These are phyloP conservation scores for Protobothrops flavoviridis DNA, from an alignment of 2,113 vertebrate genomes.

Conservation along the genomic window DNA sequence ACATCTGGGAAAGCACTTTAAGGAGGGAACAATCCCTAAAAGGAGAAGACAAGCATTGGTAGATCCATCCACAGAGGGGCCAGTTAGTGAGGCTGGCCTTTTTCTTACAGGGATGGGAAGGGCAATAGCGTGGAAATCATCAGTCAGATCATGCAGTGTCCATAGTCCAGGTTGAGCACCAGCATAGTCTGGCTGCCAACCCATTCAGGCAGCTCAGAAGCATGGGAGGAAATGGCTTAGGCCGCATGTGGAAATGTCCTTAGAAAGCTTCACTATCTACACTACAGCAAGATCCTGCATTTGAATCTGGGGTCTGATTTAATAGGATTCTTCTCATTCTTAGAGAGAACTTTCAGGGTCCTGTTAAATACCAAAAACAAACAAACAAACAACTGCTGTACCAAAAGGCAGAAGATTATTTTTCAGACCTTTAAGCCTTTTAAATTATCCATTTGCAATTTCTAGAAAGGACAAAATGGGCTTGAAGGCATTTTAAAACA, in stretches of 20 bases:
- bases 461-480: constrained; percentile 1
- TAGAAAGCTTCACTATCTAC: not conserved
- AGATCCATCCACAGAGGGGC: not conserved
- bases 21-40: not conserved
- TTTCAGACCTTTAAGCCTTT: not conserved
- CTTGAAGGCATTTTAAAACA: not conserved
- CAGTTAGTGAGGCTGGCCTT: not conserved
- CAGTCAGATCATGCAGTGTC: not conserved
- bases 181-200: not conserved
- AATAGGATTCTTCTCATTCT: not conserved
- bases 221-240: not conserved
- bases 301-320: not conserved
- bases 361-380: not conserved
- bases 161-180: not conserved
- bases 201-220: not conserved
- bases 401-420: not conserved
- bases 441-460: constrained; percentile 36
- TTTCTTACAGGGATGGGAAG: not conserved
- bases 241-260: not conserved
- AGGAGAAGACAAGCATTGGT: not conserved
- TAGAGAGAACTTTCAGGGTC: not conserved
- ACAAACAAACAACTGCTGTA: not conserved
- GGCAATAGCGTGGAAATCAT: not conserved
- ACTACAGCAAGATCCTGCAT: not conserved
- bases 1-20: not conserved